These are phyloP conservation scores for Alentia gelatinosa DNA, from an alignment of 2,888 invertebrate species.

Conservation along the genomic window DNA sequence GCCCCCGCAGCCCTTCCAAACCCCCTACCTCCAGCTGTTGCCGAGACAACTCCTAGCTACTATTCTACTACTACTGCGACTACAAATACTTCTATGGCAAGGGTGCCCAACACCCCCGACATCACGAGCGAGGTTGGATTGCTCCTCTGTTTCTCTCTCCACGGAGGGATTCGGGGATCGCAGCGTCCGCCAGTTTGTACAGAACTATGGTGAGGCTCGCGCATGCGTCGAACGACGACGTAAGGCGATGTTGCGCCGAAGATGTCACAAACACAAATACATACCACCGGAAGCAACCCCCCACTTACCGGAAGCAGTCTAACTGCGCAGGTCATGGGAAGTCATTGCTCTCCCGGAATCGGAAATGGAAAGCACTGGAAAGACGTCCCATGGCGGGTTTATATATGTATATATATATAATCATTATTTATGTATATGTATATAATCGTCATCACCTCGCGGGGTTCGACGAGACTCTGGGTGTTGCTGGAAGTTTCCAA, in stretches of 20 bases:
- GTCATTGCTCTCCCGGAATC: background rate
- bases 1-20: background rate
- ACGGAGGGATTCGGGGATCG: background rate
- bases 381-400: background rate
- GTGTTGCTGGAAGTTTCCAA: no score
- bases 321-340: background rate
- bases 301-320: slow-evolving; percentile 1
- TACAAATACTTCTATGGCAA: background rate
- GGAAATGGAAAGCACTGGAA: background rate
- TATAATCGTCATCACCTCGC: no score
- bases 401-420: background rate
- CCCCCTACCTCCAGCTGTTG: background rate
- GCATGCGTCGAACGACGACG: no score
- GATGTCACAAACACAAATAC: no score
- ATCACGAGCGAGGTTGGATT: background rate
- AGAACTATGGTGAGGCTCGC: background rate
- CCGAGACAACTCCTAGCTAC: background rate
- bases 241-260: no score
- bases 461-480: no score
- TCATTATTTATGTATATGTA: no score
- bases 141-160: background rate
- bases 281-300: background rate
- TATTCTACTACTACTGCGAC: no score
- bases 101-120: background rate
- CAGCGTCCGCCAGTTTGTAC: no score